Evolutionary conservation across 2,888 invertebrate species (phyloP).

Genomic region (Perizoma affinitatum): DNA sequence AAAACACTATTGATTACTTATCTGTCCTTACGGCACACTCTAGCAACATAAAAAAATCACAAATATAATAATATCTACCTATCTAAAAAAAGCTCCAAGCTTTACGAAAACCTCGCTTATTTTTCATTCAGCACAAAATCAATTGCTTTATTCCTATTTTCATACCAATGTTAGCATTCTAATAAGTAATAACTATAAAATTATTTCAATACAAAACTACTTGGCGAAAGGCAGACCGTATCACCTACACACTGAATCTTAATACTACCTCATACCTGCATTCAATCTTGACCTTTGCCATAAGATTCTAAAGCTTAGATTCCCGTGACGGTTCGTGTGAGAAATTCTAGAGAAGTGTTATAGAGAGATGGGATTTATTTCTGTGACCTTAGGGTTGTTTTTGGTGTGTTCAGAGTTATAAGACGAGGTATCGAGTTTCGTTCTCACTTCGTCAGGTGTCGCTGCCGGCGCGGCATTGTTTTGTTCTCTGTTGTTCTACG

Average conservation of each 20-base stretch:
- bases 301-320: conserved; percentile 43
- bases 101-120: too few species aligned
- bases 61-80: too few species aligned
- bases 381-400: conserved; percentile 40
- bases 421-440: conserved; percentile 72
- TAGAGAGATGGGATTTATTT: conserved; percentile 45
- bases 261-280: conserved; percentile 55
- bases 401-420: conserved; percentile 38
- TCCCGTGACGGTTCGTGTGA: conserved; percentile 6
- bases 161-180: conserved; percentile 61
- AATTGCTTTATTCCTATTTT: conserved; percentile 38
- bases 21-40: too few species aligned
- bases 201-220: conserved; percentile 80
- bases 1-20: too few species aligned
- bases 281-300: conserved; percentile 49
- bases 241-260: conserved; percentile 75
- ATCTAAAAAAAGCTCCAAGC: too few species aligned
- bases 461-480: conserved; percentile 76
- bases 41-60: too few species aligned
- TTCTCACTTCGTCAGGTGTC: conserved; percentile 82
- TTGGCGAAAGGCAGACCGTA: conserved; percentile 78
- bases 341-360: conserved; percentile 30
- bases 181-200: conserved; percentile 82
- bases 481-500: conserved; percentile 78
- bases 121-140: conserved; percentile 30